Conservation (phyloP, 2,113 vertebrate genomes). For the Gymnarchus niloticus region DNA sequence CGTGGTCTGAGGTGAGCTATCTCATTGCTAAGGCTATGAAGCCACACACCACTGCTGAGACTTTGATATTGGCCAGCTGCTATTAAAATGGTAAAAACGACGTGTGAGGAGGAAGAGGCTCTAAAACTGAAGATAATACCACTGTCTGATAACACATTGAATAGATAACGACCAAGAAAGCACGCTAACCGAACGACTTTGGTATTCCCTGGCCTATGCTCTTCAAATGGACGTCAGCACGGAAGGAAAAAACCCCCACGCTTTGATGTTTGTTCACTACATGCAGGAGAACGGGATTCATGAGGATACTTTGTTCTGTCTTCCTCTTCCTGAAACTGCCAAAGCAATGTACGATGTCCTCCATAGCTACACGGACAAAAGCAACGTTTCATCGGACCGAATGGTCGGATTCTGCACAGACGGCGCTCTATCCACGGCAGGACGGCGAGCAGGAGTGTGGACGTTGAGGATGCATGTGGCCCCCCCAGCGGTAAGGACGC, state of each 20-base stretch:
- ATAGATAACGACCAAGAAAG: constrained; percentile 13
- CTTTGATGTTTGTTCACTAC: constrained; percentile 17
- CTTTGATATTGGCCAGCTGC: no score
- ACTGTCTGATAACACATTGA: constrained; percentile 17
- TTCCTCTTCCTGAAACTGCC: constrained; percentile 20
- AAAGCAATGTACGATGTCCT: constrained; percentile 20
- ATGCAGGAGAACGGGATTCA: constrained; percentile 14
- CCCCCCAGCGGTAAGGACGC: not conserved
- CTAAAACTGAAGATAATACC: constrained; percentile 14
- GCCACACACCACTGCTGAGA: no score
- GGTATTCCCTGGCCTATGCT: constrained; percentile 20
- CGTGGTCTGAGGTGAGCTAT: no score
- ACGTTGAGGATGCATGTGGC: no score
- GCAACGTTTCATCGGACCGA: not conserved
- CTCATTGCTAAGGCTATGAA: no score
- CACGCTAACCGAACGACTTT: constrained; percentile 12
- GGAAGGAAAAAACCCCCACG: constrained; percentile 10
- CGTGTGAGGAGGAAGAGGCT: not conserved
- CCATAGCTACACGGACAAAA: not conserved
- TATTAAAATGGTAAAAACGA: no score
- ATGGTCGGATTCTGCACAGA: no score
- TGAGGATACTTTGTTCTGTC: constrained; percentile 23
- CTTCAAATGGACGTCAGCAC: constrained; percentile 21
- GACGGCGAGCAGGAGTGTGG: no score
- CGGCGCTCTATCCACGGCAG: no score